These are phyloP conservation scores for Montipora cactus DNA, from an alignment of 64 coral and sea anemone species.

Conservation along the genomic window DNA sequence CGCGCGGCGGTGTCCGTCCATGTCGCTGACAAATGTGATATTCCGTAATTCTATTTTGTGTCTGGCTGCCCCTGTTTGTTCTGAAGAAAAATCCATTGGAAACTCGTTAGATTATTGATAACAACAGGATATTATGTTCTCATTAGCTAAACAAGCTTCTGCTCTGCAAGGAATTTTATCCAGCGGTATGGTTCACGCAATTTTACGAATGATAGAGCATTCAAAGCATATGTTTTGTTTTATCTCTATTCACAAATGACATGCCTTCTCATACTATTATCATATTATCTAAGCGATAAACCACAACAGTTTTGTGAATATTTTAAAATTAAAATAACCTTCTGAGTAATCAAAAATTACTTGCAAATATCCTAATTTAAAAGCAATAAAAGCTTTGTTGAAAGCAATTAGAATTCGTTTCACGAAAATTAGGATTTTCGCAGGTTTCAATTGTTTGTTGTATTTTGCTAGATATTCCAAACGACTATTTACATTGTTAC, in stretches of 20 bases:
- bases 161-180: background rate
- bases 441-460: background rate
- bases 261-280: background rate
- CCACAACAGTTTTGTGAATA: background rate
- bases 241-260: background rate
- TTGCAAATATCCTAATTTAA: background rate
- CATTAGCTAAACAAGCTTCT: background rate
- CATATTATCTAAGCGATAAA: background rate
- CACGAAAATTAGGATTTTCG: background rate
- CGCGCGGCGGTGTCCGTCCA: conserved; percentile 17
- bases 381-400: background rate
- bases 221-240: background rate
- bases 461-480: background rate
- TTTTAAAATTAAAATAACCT: background rate
- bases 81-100: conserved; percentile 46
- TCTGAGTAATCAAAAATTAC: background rate
- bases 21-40: conserved; percentile 1
- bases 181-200: conserved; percentile 44
- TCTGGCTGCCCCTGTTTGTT: background rate
- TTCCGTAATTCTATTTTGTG: conserved; percentile 46
- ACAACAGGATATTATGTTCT: background rate
- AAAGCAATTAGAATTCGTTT: conserved; percentile 7
- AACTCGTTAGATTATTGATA: conserved; percentile 28
- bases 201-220: background rate
- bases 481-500: background rate